Conservation (phyloP, 2,797 vertebrate species). For the Takifugu rubripes region DNA sequence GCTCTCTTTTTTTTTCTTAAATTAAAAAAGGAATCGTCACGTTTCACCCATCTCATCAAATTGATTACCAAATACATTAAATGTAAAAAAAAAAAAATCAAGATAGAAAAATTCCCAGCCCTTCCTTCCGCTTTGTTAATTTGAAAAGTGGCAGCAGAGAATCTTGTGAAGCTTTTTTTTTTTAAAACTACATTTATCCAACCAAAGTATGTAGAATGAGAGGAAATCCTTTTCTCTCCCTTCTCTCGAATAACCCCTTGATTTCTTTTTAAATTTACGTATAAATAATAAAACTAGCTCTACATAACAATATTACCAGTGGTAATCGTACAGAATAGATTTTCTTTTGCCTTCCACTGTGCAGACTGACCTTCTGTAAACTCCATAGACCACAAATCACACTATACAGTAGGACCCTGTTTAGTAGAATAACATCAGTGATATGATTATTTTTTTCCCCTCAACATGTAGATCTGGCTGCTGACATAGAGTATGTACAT, state of each 20-base stretch:
- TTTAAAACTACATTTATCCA: slow-evolving; percentile 59
- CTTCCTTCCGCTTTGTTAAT: slow-evolving; percentile 65
- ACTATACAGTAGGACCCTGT: slow-evolving; percentile 79
- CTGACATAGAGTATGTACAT: slow-evolving; percentile 74
- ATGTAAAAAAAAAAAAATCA: slow-evolving; percentile 62
- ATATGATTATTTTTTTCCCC: slow-evolving; percentile 64
- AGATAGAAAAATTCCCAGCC: slow-evolving; percentile 76
- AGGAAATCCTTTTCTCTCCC: slow-evolving; percentile 66
- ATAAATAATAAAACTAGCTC: slow-evolving; percentile 80
- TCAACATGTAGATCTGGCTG: slow-evolving; percentile 74
- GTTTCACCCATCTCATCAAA: slow-evolving; percentile 46
- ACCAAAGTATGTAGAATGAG: slow-evolving; percentile 78
- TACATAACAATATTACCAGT: slow-evolving; percentile 77
- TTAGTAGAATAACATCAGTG: slow-evolving; percentile 76
- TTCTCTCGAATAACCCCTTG: slow-evolving; percentile 51
- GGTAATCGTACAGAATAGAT: slow-evolving; percentile 75
- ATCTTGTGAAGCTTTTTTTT: slow-evolving; percentile 40
- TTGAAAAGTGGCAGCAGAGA: slow-evolving; percentile 74
- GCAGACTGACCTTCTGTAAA: slow-evolving; percentile 61
- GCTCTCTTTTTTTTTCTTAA: slow-evolving; percentile 65
- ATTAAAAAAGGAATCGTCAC: slow-evolving; percentile 69
- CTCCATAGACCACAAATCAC: slow-evolving; percentile 73
- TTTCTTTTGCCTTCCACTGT: slow-evolving; percentile 66
- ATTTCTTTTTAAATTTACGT: slow-evolving; percentile 67
- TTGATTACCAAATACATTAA: slow-evolving; percentile 79